Evolutionary conservation across 92 coral and sea anemone genomes (phyloP).

Genomic region (Actinostola sp.): DNA sequence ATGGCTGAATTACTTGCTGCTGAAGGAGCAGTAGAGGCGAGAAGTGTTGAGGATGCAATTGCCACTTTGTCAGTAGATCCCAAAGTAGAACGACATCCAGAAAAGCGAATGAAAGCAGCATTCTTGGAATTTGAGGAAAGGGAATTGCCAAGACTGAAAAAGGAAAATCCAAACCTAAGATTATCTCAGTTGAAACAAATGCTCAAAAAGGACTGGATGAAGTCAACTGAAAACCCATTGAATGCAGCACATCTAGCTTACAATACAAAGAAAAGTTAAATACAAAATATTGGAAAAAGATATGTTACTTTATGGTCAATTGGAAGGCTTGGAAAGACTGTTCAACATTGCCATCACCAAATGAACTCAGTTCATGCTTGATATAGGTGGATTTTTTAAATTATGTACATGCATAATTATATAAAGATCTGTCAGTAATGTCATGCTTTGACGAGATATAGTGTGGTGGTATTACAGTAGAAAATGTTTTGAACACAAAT

Average conservation of each 20-base stretch:
- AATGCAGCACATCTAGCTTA: slow-evolving; percentile 64
- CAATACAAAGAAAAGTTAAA: slow-evolving; percentile 38
- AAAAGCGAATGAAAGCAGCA: slow-evolving; percentile 91
- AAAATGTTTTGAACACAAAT: no score
- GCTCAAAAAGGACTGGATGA: slow-evolving; percentile 94
- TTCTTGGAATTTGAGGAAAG: slow-evolving; percentile 82
- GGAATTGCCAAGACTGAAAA: slow-evolving; percentile 78
- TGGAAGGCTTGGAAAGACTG: not conserved
- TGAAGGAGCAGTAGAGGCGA: slow-evolving; percentile 92
- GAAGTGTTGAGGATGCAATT: slow-evolving; percentile 95
- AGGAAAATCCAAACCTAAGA: slow-evolving; percentile 90
- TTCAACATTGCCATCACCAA: no score
- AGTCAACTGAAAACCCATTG: slow-evolving; percentile 95
- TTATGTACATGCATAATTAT: no score
- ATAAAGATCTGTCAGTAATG: no score
- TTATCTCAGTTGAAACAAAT: slow-evolving; percentile 94
- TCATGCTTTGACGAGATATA: no score
- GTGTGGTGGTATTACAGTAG: no score
- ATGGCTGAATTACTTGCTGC: slow-evolving; percentile 81
- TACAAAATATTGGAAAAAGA: not conserved
- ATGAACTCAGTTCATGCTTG: no score
- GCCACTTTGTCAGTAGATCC: slow-evolving; percentile 68
- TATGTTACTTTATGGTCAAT: not conserved
- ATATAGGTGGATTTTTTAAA: no score
- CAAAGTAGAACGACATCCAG: slow-evolving; percentile 88